phyloP scores from a whole-genome alignment of 2,888 invertebrate species.

The Aleiodes alternator region DNA sequence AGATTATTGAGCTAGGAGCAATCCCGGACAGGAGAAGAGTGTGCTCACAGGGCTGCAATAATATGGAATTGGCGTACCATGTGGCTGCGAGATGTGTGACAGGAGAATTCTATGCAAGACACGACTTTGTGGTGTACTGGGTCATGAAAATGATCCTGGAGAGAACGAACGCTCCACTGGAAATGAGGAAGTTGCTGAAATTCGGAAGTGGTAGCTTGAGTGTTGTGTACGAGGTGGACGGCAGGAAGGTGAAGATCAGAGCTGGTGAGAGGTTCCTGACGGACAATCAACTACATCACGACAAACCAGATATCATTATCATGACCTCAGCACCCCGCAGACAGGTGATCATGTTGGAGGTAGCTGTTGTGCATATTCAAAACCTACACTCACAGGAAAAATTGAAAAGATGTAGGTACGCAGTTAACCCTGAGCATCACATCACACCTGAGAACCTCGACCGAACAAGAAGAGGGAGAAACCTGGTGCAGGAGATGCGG shows the following conservation, averaged over 20 bases:
- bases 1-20: no score
- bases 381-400: constrained; percentile 43
- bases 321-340: constrained; percentile 28
- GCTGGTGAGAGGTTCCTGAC: background rate
- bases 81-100: background rate
- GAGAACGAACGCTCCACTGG: constrained; percentile 29
- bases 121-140: constrained; percentile 33
- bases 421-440: background rate
- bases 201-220: background rate
- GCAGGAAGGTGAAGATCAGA: no score
- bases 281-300: constrained; percentile 22
- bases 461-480: background rate
- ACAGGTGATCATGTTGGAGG: constrained; percentile 26
- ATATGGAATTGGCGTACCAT: constrained; percentile 38
- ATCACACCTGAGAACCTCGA: constrained; percentile 21
- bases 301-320: constrained; percentile 33
- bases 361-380: constrained; percentile 43
- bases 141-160: constrained; percentile 2
- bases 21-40: no score
- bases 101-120: constrained; percentile 12
- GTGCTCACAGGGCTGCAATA: no score
- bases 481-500: constrained; percentile 20
- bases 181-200: background rate
- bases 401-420: constrained; percentile 40
- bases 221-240: background rate